Conservation (phyloP, 2,797 vertebrate genomes). For the Capromys pilorides region DNA sequence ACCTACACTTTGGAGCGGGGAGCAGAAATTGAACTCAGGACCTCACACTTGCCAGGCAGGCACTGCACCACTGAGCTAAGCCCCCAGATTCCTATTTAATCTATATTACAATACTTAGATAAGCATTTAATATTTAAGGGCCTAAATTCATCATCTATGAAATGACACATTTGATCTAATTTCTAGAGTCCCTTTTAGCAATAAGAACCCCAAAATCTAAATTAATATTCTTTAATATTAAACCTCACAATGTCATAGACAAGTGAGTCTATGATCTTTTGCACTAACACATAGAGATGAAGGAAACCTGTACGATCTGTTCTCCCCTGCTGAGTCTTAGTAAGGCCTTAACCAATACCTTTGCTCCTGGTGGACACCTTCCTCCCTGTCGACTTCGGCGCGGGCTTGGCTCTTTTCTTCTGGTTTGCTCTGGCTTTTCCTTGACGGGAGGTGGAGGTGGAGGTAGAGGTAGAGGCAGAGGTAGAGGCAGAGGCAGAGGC, state of each 20-base stretch:
- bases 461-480: slow-evolving; percentile 47
- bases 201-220: slow-evolving; percentile 47
- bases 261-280: slow-evolving; percentile 10
- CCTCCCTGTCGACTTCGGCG: slow-evolving; percentile 26
- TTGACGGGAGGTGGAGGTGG: slow-evolving; percentile 46
- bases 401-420: slow-evolving; percentile 56
- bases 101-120: not conserved
- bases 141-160: slow-evolving; percentile 37
- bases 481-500: slow-evolving; percentile 47
- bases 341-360: slow-evolving; percentile 77
- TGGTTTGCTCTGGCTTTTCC: slow-evolving; percentile 62
- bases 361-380: slow-evolving; percentile 53
- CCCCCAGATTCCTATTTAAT: not conserved
- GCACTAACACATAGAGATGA: not conserved
- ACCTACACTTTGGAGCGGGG: no score
- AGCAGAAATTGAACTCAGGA: no score
- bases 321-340: not conserved
- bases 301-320: not conserved
- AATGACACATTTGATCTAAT: slow-evolving; percentile 28
- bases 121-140: slow-evolving; percentile 16
- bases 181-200: not conserved
- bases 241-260: slow-evolving; percentile 22
- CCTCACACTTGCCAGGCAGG: no score
- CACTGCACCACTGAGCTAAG: no score
- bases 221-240: slow-evolving; percentile 46